Percentiles rank a stretch among this genome's conserved stretches.
Conservation (phyloP, 1,140 invertebrate genomes). For the Polypedilum vanderplanki region DNA sequence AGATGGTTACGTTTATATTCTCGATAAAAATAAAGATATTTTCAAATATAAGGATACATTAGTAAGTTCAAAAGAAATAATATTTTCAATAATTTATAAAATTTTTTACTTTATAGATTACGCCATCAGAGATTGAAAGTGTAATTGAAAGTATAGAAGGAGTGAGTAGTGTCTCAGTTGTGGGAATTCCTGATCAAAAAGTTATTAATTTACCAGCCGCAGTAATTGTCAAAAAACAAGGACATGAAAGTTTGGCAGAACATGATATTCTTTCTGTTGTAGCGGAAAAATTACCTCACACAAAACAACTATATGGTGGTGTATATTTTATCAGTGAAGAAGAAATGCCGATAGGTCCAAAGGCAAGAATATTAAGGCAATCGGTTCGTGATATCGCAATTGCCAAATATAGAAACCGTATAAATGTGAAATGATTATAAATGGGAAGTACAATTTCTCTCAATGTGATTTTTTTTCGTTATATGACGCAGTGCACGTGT, state of each 20-base stretch:
- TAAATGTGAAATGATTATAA: neutral
- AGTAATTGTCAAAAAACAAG: neutral
- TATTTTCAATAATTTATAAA: neutral
- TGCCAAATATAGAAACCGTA: neutral
- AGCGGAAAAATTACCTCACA: neutral
- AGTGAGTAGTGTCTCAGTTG: slow-evolving; percentile 71
- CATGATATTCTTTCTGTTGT: slow-evolving; percentile 11
- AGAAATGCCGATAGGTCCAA: slow-evolving; percentile 30
- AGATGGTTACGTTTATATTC: slow-evolving; percentile 56
- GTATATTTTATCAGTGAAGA: slow-evolving; percentile 32
- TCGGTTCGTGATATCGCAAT: slow-evolving; percentile 25
- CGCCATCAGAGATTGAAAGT: slow-evolving; percentile 80
- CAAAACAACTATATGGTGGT: slow-evolving; percentile 30
- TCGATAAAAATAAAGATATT: slow-evolving; percentile 68
- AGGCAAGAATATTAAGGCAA: slow-evolving; percentile 30
- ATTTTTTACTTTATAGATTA: slow-evolving; percentile 54
- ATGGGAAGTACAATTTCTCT: too few species aligned
- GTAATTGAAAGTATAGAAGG: slow-evolving; percentile 64
- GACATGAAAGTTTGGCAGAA: neutral
- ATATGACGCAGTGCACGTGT: too few species aligned
- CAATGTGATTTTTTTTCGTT: too few species aligned
- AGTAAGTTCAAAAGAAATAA: neutral
- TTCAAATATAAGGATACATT: slow-evolving; percentile 56
- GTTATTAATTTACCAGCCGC: neutral
- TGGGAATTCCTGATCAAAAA: slow-evolving; percentile 63